phyloP scores from a whole-genome alignment of 2,888 invertebrate species.

The Lepidochrysops patricia region DNA sequence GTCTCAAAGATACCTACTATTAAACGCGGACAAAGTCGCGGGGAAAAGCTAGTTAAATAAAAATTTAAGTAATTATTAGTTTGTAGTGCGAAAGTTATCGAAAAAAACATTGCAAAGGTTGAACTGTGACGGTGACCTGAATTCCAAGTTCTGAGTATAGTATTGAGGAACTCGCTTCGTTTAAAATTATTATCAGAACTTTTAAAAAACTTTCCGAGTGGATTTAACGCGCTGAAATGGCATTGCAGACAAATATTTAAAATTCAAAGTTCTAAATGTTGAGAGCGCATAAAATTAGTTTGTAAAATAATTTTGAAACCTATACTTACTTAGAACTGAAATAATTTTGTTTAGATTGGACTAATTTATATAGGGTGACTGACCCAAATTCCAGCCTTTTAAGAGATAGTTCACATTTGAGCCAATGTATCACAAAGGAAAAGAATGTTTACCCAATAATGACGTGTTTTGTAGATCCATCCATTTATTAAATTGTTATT shows the following conservation, averaged over 20 bases:
- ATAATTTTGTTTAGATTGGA: too few species aligned
- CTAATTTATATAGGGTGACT: too few species aligned
- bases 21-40: too few species aligned
- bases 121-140: background rate
- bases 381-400: too few species aligned
- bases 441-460: too few species aligned
- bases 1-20: too few species aligned
- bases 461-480: too few species aligned
- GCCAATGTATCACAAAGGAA: too few species aligned
- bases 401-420: too few species aligned
- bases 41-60: background rate
- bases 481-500: background rate
- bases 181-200: slow-evolving; percentile 5
- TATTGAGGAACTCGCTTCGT: background rate
- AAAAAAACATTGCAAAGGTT: slow-evolving; percentile 5
- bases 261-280: background rate
- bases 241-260: background rate
- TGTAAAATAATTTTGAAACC: background rate
- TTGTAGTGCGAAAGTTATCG: slow-evolving; percentile 4
- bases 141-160: slow-evolving; percentile 4
- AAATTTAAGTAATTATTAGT: background rate
- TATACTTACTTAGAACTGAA: background rate
- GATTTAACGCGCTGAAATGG: background rate
- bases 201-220: background rate
- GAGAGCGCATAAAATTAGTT: background rate